Base-by-base conservation (phyloP, 2,888 invertebrate species). In the Sussaba pulchella region DNA sequence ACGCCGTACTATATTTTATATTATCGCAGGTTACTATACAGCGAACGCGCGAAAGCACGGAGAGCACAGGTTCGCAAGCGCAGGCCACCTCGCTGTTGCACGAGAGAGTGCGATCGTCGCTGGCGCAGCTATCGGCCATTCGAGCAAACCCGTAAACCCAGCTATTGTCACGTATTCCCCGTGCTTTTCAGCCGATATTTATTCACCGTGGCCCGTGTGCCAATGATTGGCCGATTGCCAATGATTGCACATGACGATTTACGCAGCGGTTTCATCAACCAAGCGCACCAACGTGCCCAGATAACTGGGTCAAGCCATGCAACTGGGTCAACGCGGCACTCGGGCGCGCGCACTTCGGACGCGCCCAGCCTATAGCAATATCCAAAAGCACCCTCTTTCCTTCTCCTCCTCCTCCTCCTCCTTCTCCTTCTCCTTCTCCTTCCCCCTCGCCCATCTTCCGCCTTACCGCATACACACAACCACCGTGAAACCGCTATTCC, bases 271-370 rank as follows among this genome's bases (percentile, higher is more conserved):
- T 77, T 66, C 74, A 74, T 78, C 59, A 66, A 66, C 69, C 45
- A 57, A 70, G 59, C 52, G 81, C 63, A 19, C 64, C 45, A 3
- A 31, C 24, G 57, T 57, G 17, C 57, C 54, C n/a, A 10, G 54
- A 66, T 72, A 81, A 81, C 74, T 81, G 45, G 81, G 81, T 78
- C 81, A 54, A 74, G 74, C 69, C 45, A 71, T 41, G 74, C 77
- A 81, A 78, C 31, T 77, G 54, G 81, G 81, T 81, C 81, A 78
- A 74, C 70, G 45, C 43, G 52, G 66, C 41, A 54, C 52, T 31
- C 36, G 69, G 47, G 41, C 43, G 73, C 24, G 52, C 54, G 57
- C 57, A 17, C 73, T 67, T 31, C 43, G 45, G 61, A 66, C 71
- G 54, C 61, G 43, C 70, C 57, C 67, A 63, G 76, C 59, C 77